phyloP scores from a whole-genome alignment of 2,888 invertebrate genomes.

The Pimpla rufipes region DNA sequence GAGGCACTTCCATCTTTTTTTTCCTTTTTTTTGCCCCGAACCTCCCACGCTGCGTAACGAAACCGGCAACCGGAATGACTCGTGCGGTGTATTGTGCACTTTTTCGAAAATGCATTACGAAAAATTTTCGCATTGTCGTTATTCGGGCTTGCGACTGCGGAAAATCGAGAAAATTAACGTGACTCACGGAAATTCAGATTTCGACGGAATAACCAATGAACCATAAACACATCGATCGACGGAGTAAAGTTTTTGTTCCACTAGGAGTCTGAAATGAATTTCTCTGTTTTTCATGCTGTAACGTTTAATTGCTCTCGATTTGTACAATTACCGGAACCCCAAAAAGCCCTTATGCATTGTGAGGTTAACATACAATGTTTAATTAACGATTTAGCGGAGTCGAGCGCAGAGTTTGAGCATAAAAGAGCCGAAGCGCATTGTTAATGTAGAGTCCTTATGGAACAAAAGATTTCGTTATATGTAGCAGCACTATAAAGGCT shows the following conservation, averaged over 20 bases:
- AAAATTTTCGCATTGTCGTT: conserved; percentile 48
- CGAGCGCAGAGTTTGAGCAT: background rate
- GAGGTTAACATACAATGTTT: background rate
- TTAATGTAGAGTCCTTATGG: background rate
- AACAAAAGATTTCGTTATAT: no score
- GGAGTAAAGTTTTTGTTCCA: no score
- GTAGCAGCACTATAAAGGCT: no score
- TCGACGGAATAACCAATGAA: conserved; percentile 40
- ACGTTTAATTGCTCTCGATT: no score
- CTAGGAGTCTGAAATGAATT: no score
- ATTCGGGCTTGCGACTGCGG: conserved; percentile 34
- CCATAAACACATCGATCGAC: conserved; percentile 17
- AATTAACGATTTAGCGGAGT: background rate
- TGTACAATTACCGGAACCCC: background rate
- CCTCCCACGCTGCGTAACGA: conserved; percentile 54
- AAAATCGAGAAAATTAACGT: background rate
- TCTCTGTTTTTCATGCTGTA: no score
- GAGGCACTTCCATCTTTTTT: conserved; percentile 39
- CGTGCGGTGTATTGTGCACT: conserved; percentile 31
- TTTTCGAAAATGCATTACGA: conserved; percentile 42
- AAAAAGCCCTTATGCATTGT: background rate
- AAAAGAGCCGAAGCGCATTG: background rate
- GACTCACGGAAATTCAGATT: conserved; percentile 20
- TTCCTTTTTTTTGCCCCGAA: conserved; percentile 35
- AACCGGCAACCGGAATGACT: conserved; percentile 34